phyloP scores from a whole-genome alignment of 2,888 invertebrate species.

The Cyrtodaria siliqua region DNA sequence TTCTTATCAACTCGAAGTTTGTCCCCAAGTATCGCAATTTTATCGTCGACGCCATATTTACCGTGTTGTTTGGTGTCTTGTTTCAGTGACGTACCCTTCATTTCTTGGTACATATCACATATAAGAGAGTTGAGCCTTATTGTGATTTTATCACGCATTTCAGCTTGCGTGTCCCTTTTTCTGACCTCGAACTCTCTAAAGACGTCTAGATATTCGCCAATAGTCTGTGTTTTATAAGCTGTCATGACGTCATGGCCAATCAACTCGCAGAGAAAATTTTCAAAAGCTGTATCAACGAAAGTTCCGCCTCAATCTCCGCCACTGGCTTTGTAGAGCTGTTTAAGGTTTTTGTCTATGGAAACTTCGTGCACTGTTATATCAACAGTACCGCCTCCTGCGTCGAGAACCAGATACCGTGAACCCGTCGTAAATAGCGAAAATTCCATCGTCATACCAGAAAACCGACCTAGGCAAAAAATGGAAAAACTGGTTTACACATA shows the following conservation, averaged over 20 bases:
- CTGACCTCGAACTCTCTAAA: slow-evolving; percentile 56
- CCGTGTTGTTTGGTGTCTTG: no score
- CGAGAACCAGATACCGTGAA: no score
- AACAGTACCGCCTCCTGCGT: slow-evolving; percentile 50
- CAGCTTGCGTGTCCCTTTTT: slow-evolving; percentile 33
- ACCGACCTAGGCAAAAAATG: no score
- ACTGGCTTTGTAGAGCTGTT: slow-evolving; percentile 37
- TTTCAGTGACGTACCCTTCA: no score
- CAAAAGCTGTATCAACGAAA: slow-evolving; percentile 42
- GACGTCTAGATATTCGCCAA: slow-evolving; percentile 43
- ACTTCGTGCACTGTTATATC: slow-evolving; percentile 51
- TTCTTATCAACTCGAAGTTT: no score
- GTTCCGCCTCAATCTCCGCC: slow-evolving; percentile 57
- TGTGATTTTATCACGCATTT: slow-evolving; percentile 32
- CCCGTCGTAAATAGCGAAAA: no score
- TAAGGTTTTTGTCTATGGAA: slow-evolving; percentile 19
- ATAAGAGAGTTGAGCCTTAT: no score
- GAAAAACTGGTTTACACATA: no score
- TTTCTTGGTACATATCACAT: no score
- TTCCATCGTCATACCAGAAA: no score
- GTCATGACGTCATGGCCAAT: slow-evolving; percentile 42
- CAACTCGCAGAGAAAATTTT: slow-evolving; percentile 29
- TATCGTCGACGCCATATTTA: no score
- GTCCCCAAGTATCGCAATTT: no score
- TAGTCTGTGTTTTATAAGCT: slow-evolving; percentile 35